Evolutionary conservation across 2,888 invertebrate genomes (phyloP), one percentile per base, ranked within the genome.

Genomic region (Oegoconia quadripuncta): DNA sequence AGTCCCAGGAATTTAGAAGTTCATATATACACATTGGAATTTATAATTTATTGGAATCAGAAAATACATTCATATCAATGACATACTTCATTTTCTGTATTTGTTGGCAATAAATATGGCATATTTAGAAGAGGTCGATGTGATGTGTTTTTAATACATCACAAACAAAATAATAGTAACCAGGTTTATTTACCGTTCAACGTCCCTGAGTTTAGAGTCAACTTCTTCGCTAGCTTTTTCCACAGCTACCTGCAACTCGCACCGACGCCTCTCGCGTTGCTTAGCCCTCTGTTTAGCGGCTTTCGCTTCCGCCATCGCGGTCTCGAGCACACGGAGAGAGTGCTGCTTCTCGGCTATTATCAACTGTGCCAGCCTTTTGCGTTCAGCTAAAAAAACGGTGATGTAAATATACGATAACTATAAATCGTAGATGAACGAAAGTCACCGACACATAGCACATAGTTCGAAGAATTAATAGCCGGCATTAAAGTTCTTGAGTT

Each of bases 311-410:
- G 82, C 81, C 77, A 86, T 84, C 0, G 87, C 87, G 0, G 81
- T 82, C 50, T 86, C 83, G 4, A 87, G 51, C 1, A 86, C 82
- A 30, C 82, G 58, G 2, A 86, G 48, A 0, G 84, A 83, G 44
- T 87, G 87, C 37, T 87, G 86, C 39, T 87, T 86, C 39, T 86
- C 87, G 0, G 82, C 84, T 55, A 84, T 69, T 62, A 86, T 84
- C n/a, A 87, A 54, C 39, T 86, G 86, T 0, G 84, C 81, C 14
- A 87, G 50, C 14, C 87, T 63, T 55, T 84, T 83, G 8, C 86
- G 72, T 55, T 87, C 87, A 23, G 87, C 87, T 87, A 44, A 30
- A 70, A 70, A 12, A 32, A 12, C 1, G 20, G 1, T 25, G 12
- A 25, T 25, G n/a, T 9, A 23, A n/a, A 18, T 18, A 18, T 4